Evolutionary conservation across 2,113 vertebrate species (phyloP).

Genomic region (Colistium nudipinnis): DNA sequence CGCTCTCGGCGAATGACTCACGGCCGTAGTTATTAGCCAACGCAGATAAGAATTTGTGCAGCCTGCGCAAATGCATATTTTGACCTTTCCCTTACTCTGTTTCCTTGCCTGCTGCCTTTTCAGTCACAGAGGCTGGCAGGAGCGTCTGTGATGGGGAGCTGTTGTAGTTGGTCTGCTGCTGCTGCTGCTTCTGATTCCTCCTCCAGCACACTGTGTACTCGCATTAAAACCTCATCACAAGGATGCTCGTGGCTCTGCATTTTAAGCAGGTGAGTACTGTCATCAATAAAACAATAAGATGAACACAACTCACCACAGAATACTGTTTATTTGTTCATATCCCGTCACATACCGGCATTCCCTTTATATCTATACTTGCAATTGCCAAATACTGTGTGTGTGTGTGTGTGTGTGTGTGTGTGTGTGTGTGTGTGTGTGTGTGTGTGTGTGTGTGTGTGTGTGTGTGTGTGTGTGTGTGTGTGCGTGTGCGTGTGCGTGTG

Average conservation of each 20-base stretch:
- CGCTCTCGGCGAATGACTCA: conserved; percentile 38
- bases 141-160: conserved; percentile 24
- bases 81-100: conserved; percentile 50
- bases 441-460: too few relatives aligned
- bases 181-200: conserved; percentile 27
- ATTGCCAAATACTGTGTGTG: too few relatives aligned
- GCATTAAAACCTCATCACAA: conserved; percentile 69
- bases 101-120: conserved; percentile 25
- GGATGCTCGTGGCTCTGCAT: conserved; percentile 48
- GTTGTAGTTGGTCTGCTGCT: conserved; percentile 18
- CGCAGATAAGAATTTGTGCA: conserved; percentile 35
- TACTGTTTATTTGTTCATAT: conserved; percentile 9
- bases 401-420: too few relatives aligned
- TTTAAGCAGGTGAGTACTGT: conserved; percentile 40
- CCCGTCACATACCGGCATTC: conserved; percentile 21
- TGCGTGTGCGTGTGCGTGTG: too few relatives aligned
- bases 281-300: conserved; percentile 25
- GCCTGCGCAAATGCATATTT: conserved; percentile 47
- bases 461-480: too few relatives aligned
- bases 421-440: too few relatives aligned
- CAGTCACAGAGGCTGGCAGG: conserved; percentile 16
- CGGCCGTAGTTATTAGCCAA: conserved; percentile 27
- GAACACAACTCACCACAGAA: conserved; percentile 4
- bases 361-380: not conserved
- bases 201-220: conserved; percentile 45